These are phyloP conservation scores for Paratilapia polleni DNA, from an alignment of 2,113 vertebrate species.

Conservation along the genomic window DNA sequence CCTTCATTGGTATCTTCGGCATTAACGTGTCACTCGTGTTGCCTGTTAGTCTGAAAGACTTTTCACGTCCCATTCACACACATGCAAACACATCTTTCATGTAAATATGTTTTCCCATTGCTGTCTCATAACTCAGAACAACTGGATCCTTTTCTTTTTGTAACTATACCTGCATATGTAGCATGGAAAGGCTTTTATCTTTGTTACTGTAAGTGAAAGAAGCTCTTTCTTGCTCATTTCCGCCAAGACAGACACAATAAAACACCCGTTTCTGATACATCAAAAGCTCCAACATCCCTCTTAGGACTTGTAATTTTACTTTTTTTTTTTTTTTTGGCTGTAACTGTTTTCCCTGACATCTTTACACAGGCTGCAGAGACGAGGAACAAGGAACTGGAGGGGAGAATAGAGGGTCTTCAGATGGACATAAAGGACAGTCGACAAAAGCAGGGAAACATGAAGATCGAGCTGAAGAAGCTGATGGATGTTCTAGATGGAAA, in stretches of 20 bases:
- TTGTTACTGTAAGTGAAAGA: background rate
- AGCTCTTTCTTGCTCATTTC: background rate
- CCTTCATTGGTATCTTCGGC: constrained; percentile 51
- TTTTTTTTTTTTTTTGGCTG: background rate
- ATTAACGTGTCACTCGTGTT: constrained; percentile 55
- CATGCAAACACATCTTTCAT: background rate
- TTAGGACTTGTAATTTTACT: background rate
- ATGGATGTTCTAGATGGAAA: constrained; percentile 94
- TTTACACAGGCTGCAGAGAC: constrained; percentile 85
- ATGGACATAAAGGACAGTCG: constrained; percentile 87
- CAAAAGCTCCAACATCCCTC: background rate
- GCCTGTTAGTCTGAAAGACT: constrained; percentile 48
- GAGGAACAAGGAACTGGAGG: constrained; percentile 89
- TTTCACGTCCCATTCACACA: background rate
- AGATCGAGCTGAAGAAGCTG: constrained; percentile 93
- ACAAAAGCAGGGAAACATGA: constrained; percentile 89
- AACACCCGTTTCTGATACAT: background rate
- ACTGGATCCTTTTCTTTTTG: background rate
- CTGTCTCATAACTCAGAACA: background rate
- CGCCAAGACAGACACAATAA: background rate
- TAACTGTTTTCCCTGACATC: background rate
- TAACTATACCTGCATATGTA: background rate
- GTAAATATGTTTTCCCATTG: background rate
- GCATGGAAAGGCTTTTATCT: background rate
- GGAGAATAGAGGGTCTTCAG: constrained; percentile 85